Evolutionary conservation across 2,797 vertebrate genomes (phyloP).

Genomic region (Clangula hyemalis): DNA sequence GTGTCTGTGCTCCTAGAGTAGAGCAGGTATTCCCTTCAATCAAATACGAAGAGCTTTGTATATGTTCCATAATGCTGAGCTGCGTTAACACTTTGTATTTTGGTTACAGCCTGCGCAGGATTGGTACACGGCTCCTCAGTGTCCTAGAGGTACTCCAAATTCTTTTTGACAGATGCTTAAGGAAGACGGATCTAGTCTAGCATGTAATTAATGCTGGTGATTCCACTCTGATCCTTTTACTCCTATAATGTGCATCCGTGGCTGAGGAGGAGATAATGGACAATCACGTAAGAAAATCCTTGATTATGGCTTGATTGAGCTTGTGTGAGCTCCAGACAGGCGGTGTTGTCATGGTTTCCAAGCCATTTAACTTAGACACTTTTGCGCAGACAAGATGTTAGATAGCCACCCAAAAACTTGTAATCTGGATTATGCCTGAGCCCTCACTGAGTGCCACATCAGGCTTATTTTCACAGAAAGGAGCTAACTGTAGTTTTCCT

Average conservation of each 20-base stretch:
- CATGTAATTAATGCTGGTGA: conserved; percentile 72
- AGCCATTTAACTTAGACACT: conserved; percentile 49
- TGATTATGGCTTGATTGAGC: conserved; percentile 80
- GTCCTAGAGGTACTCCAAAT: conserved; percentile 15
- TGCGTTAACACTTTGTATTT: not conserved
- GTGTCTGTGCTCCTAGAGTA: not conserved
- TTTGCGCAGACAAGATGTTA: conserved; percentile 66
- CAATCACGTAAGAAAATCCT: conserved; percentile 77
- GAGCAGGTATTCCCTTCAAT: not conserved
- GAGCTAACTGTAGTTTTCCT: not conserved
- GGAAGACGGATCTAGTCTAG: conserved; percentile 61
- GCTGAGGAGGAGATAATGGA: conserved; percentile 78
- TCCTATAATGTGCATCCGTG: conserved; percentile 66
- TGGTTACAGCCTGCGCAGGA: not conserved
- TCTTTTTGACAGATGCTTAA: conserved; percentile 46
- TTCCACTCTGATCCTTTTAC: conserved; percentile 71
- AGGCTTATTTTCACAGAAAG: conserved; percentile 44
- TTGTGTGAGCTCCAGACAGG: conserved; percentile 70
- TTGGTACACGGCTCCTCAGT: not conserved
- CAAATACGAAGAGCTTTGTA: not conserved
- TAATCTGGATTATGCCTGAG: conserved; percentile 41
- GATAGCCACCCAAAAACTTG: conserved; percentile 66
- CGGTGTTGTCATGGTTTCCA: conserved; percentile 76
- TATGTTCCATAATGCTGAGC: not conserved
- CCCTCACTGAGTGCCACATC: conserved; percentile 14